These are phyloP conservation scores for Cantharis nigra DNA, from an alignment of 2,888 invertebrate genomes.

Conservation along the genomic window DNA sequence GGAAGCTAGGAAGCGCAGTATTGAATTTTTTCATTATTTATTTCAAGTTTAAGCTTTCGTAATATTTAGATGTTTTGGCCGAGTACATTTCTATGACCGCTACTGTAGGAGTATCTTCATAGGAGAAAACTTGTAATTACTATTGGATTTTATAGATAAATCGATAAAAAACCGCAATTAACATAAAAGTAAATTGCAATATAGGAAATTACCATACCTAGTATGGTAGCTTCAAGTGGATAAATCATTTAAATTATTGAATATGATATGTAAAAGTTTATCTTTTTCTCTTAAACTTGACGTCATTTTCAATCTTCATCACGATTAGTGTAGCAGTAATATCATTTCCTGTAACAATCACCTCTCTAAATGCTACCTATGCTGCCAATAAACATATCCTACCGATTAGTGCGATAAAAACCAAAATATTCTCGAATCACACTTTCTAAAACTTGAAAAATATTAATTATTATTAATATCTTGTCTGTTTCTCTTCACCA, in stretches of 20 bases:
- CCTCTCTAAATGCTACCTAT: neutral
- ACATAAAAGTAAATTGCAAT: neutral
- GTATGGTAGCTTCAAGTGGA: neutral
- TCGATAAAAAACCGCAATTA: neutral
- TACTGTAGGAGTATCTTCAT: neutral
- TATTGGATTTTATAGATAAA: neutral
- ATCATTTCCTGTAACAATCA: conserved; percentile 4
- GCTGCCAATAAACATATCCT: neutral
- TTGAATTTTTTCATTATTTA: no score
- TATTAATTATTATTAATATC: neutral
- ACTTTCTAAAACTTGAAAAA: neutral
- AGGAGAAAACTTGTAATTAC: neutral
- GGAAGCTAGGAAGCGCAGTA: no score
- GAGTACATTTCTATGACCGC: no score
- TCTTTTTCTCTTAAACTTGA: neutral
- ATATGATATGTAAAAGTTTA: neutral
- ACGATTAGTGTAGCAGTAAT: neutral
- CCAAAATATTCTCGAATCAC: neutral
- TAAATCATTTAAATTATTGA: neutral
- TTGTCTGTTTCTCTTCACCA: neutral
- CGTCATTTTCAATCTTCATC: neutral
- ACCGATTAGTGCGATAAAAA: neutral
- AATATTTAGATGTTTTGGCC: no score
- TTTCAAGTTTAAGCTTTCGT: no score
- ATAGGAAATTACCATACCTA: neutral